Conservation (phyloP, 1,140 invertebrate genomes). For the Zaprionus ornatus region DNA sequence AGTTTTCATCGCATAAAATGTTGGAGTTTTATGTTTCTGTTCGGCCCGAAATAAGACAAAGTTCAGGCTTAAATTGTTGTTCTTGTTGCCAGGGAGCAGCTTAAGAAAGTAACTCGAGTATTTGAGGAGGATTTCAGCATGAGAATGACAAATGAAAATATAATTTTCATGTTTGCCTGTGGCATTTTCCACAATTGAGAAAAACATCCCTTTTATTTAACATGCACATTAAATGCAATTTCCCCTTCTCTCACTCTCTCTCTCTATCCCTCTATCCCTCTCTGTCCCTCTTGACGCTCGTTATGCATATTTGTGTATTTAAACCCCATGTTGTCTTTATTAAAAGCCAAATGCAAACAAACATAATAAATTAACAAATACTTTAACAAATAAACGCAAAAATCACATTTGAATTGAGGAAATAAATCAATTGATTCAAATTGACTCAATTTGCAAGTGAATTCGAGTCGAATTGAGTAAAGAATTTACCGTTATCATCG, state of each 20-base stretch:
- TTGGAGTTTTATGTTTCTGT: conserved; percentile 57
- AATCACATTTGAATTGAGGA: conserved; percentile 13
- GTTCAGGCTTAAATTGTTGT: conserved; percentile 44
- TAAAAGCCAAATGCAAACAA: conserved; percentile 44
- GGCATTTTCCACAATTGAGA: not conserved
- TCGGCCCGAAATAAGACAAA: conserved; percentile 16
- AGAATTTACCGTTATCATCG: not conserved
- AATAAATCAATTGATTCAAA: conserved; percentile 26
- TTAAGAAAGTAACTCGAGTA: conserved; percentile 15
- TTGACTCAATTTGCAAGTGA: conserved; percentile 3
- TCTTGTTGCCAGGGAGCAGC: conserved; percentile 13
- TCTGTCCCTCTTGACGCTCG: not conserved
- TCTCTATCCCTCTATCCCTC: not conserved
- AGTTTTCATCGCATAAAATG: conserved; percentile 72
- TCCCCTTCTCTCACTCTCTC: not conserved
- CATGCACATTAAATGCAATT: not conserved
- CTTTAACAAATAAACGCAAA: conserved; percentile 19
- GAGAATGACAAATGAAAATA: conserved; percentile 30
- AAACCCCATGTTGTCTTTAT: conserved; percentile 47
- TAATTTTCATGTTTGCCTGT: not conserved
- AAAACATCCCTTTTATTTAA: conserved; percentile 10
- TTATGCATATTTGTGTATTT: conserved; percentile 37
- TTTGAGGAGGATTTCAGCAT: not conserved
- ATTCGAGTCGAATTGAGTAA: not conserved
- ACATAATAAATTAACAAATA: conserved; percentile 39